Conservation (phyloP, 37 sponge, comb jelly and placozoan species). For the Beroe ovata region DNA sequence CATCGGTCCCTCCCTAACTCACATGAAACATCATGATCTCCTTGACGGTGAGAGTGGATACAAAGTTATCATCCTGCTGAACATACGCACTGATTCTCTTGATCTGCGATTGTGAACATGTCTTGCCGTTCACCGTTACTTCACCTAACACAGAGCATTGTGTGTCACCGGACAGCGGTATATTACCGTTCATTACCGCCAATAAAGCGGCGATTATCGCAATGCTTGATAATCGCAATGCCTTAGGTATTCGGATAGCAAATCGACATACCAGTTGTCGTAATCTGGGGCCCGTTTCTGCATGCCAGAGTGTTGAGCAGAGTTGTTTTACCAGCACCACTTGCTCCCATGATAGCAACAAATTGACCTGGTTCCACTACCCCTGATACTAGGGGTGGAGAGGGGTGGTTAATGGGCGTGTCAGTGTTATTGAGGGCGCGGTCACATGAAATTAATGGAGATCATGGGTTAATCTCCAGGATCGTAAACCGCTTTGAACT, state of each 20-base stretch:
- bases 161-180: too few species aligned
- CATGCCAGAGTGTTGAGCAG: conserved; percentile 43
- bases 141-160: too few species aligned
- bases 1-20: too few species aligned
- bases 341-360: conserved; percentile 44
- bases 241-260: too few species aligned
- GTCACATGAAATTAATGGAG: too few species aligned
- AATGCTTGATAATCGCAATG: too few species aligned
- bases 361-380: conserved; percentile 24
- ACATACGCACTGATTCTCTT: conserved; percentile 70
- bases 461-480: too few species aligned
- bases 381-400: neutral
- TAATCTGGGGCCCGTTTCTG: conserved; percentile 1
- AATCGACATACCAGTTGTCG: neutral
- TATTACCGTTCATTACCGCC: too few species aligned
- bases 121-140: conserved; percentile 22
- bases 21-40: conserved; percentile 73
- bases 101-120: neutral
- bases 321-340: conserved; percentile 33
- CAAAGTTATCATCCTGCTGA: conserved; percentile 72
- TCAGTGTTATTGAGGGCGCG: too few species aligned
- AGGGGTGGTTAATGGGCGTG: neutral
- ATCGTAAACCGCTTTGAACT: too few species aligned
- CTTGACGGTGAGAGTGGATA: conserved; percentile 70
- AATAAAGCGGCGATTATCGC: too few species aligned